These are phyloP conservation scores for Brachyhypopomus gauderio DNA, from an alignment of 2,113 vertebrate genomes.

Conservation along the genomic window DNA sequence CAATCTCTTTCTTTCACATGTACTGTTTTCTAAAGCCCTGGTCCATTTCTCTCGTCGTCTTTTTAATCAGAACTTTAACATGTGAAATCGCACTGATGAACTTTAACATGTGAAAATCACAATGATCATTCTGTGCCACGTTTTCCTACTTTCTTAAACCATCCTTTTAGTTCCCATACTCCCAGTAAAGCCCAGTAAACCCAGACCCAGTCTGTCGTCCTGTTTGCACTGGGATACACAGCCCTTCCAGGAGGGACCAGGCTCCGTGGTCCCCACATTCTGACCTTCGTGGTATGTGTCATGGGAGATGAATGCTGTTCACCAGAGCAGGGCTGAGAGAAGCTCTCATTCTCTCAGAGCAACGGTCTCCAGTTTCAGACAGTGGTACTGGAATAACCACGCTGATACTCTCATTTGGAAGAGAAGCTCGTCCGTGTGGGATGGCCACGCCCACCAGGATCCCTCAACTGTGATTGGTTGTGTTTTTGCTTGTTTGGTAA, in stretches of 20 bases:
- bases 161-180: not conserved
- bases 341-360: conserved; percentile 53
- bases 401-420: conserved; percentile 40
- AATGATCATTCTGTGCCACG: no score
- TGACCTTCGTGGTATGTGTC: conserved; percentile 75
- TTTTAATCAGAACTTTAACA: no score
- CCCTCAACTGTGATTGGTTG: not conserved
- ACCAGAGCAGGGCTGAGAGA: conserved; percentile 28
- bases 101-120: no score
- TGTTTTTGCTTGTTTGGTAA: not conserved
- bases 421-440: conserved; percentile 23
- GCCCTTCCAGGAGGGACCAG: not conserved
- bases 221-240: not conserved
- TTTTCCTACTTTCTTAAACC: not conserved
- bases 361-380: conserved; percentile 65
- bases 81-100: no score
- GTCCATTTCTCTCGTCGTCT: not conserved
- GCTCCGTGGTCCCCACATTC: conserved; percentile 54
- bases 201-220: not conserved
- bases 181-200: not conserved
- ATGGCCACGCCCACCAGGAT: conserved; percentile 34
- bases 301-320: conserved; percentile 40
- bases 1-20: no score
- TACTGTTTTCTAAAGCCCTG: not conserved
- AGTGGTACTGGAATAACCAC: conserved; percentile 34